Evolutionary conservation across 2,888 invertebrate species (phyloP), one percentile per base, ranked within the genome.

Genomic region (Limnephilus lunatus): DNA sequence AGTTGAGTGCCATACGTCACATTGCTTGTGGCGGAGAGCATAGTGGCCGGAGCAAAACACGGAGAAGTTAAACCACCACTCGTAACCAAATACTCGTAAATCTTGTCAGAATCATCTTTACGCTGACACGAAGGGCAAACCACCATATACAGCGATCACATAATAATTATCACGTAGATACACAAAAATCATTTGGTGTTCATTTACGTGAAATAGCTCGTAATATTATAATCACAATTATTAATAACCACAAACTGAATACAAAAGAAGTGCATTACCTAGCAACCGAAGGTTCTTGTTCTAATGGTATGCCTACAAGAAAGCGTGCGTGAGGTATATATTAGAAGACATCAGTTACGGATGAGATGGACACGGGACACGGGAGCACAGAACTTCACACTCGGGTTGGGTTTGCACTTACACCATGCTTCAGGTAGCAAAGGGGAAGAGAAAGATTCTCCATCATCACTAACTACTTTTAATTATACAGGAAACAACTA

Each of bases 361-460:
- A n/a, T 68, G 68, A 25, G 25, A 68, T 68, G 89, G 89, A 89
- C 81, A 68, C 32, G 89, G 89, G 89, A 89, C 81, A 68, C 32
- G 89, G 89, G 31, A 80, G 89, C 68, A 53, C 48, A 35, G 80
- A 89, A 89, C 89, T 89, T 89, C 89, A 89, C 89, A 89, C 68
- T 80, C 80, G 89, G 89, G 15, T 32, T 39, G 83, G 68, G 53
- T 30, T 39, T 7, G 7, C 89, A 68, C 86, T 39, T 7, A 9
- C 89, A 68, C 68, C 89, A 68, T 25, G 89, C 89, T 89, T 80
- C 89, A 80, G 68, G 32, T 44, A 68, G 81, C 48, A 53, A 32
- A 39, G 53, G 25, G 53, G 15, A 31, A 82, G 1, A 7, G 35
- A 83, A 39, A 11, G 25, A 11, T 39, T 83, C 35, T 68, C 82